Conservation (phyloP, 2,888 invertebrate genomes). For the Nysson spinosus region DNA sequence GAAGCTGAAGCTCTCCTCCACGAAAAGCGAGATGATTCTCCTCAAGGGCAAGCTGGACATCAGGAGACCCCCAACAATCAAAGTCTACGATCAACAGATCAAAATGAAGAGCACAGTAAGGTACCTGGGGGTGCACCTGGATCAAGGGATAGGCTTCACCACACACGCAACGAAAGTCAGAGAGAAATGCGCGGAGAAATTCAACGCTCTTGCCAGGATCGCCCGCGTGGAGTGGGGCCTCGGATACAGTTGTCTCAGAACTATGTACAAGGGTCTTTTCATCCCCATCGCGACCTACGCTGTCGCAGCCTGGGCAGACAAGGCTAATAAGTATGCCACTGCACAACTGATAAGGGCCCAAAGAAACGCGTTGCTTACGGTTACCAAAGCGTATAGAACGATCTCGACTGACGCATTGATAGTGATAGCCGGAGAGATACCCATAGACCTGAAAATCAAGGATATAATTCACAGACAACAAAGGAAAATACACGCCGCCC, state of each 20-base stretch:
- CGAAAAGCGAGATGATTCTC: neutral
- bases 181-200: neutral
- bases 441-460: constrained; percentile 36
- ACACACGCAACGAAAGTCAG: neutral
- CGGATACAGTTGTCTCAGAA: neutral
- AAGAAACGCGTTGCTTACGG: constrained; percentile 22
- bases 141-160: neutral
- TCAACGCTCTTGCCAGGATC: neutral
- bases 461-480: neutral
- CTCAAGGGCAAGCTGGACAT: too few relatives aligned
- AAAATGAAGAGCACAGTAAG: neutral
- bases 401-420: constrained; percentile 45
- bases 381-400: constrained; percentile 33
- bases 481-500: neutral
- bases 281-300: neutral
- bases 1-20: too few relatives aligned
- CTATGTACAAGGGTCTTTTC: neutral
- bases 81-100: too few relatives aligned
- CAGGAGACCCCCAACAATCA: too few relatives aligned
- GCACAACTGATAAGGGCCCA: neutral
- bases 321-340: neutral
- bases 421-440: constrained; percentile 28
- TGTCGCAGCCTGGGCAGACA: neutral
- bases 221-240: neutral
- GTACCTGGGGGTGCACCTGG: neutral